Evolutionary conservation across 2,888 invertebrate species (phyloP).

Genomic region (Agonopterix heracliana): DNA sequence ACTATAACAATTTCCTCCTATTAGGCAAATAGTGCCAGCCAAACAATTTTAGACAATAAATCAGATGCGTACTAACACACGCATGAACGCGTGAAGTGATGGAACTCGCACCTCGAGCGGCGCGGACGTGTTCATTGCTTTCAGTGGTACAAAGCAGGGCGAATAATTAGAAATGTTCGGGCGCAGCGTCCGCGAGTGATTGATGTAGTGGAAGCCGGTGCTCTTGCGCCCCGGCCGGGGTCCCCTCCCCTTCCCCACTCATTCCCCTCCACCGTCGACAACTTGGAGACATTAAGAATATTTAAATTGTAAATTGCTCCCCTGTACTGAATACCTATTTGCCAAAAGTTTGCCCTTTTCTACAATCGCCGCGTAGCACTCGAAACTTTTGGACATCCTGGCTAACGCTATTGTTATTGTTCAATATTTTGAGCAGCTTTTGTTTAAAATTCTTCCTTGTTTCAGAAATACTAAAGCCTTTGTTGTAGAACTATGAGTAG

Average conservation of each 20-base stretch:
- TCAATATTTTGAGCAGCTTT: not conserved
- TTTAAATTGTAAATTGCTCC: constrained; percentile 74
- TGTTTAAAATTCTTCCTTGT: not conserved
- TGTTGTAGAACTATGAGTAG: too few species aligned
- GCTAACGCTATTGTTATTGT: not conserved
- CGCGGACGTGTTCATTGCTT: constrained; percentile 31
- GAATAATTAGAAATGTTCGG: constrained; percentile 75
- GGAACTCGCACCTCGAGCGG: not conserved
- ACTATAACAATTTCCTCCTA: too few species aligned
- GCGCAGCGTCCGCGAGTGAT: constrained; percentile 72
- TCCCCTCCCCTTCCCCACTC: constrained; percentile 22
- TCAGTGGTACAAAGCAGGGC: constrained; percentile 48
- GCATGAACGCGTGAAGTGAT: not conserved
- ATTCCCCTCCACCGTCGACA: constrained; percentile 41
- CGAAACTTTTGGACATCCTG: constrained; percentile 7
- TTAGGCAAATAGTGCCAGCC: too few species aligned
- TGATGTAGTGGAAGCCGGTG: constrained; percentile 72
- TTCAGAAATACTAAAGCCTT: not conserved
- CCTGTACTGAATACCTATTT: constrained; percentile 74
- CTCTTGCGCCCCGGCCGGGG: constrained; percentile 20
- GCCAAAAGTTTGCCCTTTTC: constrained; percentile 55
- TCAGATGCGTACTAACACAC: not conserved
- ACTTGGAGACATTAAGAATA: constrained; percentile 74
- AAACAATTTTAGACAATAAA: too few species aligned
- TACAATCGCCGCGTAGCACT: constrained; percentile 31